Evolutionary conservation across 2,888 invertebrate species (phyloP), one percentile per base, ranked within the genome.

Genomic region (Papilio protenor): DNA sequence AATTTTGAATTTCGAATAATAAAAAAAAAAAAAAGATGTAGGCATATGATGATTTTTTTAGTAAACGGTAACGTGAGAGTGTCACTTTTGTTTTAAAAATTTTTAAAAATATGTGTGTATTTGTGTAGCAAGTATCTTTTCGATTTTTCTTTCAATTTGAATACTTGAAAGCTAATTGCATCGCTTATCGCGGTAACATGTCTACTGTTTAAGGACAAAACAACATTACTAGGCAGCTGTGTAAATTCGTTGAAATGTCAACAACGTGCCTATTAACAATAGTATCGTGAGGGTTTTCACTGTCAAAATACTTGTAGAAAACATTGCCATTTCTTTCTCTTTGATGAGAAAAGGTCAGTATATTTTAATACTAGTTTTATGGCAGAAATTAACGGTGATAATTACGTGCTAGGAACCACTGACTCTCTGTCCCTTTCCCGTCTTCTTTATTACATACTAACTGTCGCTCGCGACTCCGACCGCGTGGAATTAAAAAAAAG

Each of bases 211-310:
- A 69, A 55, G 69, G 66, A 55, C 21, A 61, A 21, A 14, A 55
- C 23, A 40, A 75, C 55, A 14, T 69, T 21, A 33, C 55, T 10
- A 33, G 66, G 55, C 75, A 69, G 75, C 75, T 75, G 75, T 66
- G 66, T 75, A 66, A 75, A 75, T 69, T 66, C 55, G 40, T 75
- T 75, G 52, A 69, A 66, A 75, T 74, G 74, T 74, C 27, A 64
- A 14, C 23, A 47, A 3, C 18, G n/a, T n/a, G 74, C 27, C n/a
- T 16, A 33, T 74, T 64, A 74, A 61, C 61, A 12, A 27, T 61
- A 16, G 23, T 11, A 61, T 61, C 40, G 8, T 40, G 40, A 8
- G 40, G 0, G 40, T 40, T 40, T 61, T 12, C 61, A 61, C 16
- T 27, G 61, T 16, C 11, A 16, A 27, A 12, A 59, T 10, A 23